These are phyloP conservation scores for Rhynchomys soricoides DNA, from an alignment of 2,113 vertebrate species.

Conservation along the genomic window DNA sequence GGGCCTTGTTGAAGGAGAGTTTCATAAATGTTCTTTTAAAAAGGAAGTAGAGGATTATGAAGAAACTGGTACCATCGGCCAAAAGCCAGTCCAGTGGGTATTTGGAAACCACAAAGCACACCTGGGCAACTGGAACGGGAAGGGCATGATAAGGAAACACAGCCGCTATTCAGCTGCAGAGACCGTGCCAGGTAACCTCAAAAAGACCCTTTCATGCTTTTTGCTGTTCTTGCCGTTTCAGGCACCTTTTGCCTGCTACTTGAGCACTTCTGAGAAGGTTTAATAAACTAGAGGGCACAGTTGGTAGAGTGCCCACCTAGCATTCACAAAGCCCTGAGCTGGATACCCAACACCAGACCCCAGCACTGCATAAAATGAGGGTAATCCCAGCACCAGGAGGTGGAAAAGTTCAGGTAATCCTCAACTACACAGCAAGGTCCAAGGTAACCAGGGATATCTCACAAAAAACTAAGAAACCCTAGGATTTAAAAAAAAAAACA, in stretches of 20 bases:
- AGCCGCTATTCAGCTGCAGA: neutral
- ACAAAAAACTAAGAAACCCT: neutral
- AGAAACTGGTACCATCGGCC: slow-evolving; percentile 55
- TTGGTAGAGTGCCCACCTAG: neutral
- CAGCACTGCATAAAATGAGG: too few relatives aligned
- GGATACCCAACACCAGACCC: neutral
- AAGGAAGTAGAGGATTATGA: slow-evolving; percentile 29
- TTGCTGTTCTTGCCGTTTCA: neutral
- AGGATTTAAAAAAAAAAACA: neutral
- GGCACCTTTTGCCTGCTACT: neutral
- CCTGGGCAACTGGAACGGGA: neutral
- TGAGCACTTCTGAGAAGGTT: neutral
- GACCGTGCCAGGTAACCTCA: neutral
- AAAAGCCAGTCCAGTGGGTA: slow-evolving; percentile 71
- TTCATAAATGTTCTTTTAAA: slow-evolving; percentile 59
- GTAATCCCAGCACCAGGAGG: neutral
- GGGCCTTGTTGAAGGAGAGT: neutral
- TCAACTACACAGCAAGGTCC: neutral
- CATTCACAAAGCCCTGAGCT: neutral
- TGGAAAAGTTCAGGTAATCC: neutral
- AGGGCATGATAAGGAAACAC: slow-evolving; percentile 41
- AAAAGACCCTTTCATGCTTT: neutral
- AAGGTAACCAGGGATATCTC: neutral
- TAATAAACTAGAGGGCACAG: neutral
- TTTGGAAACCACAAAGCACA: slow-evolving; percentile 52